Conservation (phyloP, 2,113 vertebrate genomes). For the Pavo muticus region DNA sequence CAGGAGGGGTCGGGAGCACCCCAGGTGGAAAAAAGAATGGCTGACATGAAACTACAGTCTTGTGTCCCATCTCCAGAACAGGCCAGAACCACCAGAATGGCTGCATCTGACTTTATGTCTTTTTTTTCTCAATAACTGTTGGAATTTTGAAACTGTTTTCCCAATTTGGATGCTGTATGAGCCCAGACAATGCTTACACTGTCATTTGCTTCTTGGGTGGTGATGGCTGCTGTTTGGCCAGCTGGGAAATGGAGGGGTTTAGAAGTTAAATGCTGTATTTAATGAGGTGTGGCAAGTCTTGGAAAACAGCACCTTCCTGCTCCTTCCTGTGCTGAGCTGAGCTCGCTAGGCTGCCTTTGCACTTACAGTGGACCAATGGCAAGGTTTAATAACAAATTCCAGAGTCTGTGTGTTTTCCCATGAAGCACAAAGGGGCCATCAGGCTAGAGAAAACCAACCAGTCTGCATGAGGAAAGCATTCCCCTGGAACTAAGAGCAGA, state of each 20-base stretch:
- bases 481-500: not conserved
- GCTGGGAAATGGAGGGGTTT: conserved; percentile 4
- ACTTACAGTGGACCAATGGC: fast-evolving
- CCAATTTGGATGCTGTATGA: not conserved
- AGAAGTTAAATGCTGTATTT: not conserved
- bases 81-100: not conserved
- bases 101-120: not conserved
- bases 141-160: not conserved
- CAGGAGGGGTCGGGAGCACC: not conserved
- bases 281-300: not conserved
- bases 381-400: not conserved
- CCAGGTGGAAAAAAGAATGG: not conserved
- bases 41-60: not conserved
- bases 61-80: not conserved
- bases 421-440: not conserved
- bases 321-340: not conserved
- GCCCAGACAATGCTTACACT: not conserved
- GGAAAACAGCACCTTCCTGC: not conserved
- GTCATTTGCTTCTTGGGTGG: not conserved
- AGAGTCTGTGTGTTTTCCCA: not conserved
- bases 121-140: not conserved
- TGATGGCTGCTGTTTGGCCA: not conserved
- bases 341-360: not conserved
- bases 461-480: not conserved
- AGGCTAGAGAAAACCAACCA: not conserved